Conservation (phyloP, 2,113 vertebrate species). For the Brachyhypopomus occidentalis region DNA sequence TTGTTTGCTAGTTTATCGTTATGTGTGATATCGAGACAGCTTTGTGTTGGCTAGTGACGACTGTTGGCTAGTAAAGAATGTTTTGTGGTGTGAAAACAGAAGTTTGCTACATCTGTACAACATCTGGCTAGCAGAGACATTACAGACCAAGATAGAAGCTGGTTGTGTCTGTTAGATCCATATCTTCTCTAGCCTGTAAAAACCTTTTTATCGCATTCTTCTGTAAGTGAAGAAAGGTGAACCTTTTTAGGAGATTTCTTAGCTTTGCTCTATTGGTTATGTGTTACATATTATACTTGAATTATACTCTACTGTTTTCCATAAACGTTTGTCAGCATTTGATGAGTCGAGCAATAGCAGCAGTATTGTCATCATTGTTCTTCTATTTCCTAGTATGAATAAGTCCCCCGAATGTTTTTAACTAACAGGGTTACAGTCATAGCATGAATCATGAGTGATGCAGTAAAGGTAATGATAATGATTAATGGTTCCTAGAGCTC, state of each 20-base stretch:
- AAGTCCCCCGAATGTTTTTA: not conserved
- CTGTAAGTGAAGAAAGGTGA: constrained; percentile 33
- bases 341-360: not conserved
- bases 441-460: constrained; percentile 13
- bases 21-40: not conserved
- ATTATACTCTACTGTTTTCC: not conserved
- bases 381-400: not conserved
- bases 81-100: constrained; percentile 57
- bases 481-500: constrained; percentile 11
- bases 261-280: not conserved
- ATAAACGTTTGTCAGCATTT: not conserved
- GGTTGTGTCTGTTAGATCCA: constrained; percentile 54
- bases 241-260: not conserved
- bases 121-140: constrained; percentile 71
- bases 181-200: constrained; percentile 41
- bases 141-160: constrained; percentile 55
- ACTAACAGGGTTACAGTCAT: constrained; percentile 16
- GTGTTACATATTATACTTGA: not conserved
- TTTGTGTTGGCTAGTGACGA: not conserved
- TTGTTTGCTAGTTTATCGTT: too few species aligned
- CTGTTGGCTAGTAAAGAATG: constrained; percentile 47
- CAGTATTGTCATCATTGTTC: not conserved
- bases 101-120: constrained; percentile 70
- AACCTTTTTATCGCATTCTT: constrained; percentile 17
- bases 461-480: constrained; percentile 3